Percentiles rank a stretch among this genome's conserved stretches.
phyloP scores from a whole-genome alignment of 2,113 vertebrate genomes.

The Carassius gibelio region DNA sequence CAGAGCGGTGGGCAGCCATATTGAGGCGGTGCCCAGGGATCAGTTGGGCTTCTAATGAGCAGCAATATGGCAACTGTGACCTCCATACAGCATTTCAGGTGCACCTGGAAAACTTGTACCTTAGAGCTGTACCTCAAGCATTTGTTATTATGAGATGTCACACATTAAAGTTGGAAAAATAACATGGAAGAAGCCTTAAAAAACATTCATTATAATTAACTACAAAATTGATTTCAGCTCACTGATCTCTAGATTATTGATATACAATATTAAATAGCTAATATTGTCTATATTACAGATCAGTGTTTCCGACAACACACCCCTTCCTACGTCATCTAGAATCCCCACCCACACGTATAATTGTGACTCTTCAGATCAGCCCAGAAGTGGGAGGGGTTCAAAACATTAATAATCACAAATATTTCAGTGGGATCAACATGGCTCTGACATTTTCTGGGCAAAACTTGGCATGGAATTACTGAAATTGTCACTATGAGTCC shows the following conservation, averaged over 20 bases:
- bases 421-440: neutral
- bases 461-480: constrained; percentile 30
- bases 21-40: no score
- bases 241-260: neutral
- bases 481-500: neutral
- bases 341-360: neutral
- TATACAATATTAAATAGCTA: neutral
- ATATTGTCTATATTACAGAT: neutral
- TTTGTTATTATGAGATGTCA: neutral
- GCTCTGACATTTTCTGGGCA: constrained; percentile 20
- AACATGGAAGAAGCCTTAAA: neutral
- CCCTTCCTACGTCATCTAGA: neutral
- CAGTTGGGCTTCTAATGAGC: neutral
- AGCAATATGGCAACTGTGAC: neutral
- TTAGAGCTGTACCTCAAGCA: neutral
- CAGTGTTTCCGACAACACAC: no score
- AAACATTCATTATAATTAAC: neutral
- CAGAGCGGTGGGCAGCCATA: no score
- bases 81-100: neutral
- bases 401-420: constrained; percentile 4
- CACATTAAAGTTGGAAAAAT: neutral
- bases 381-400: neutral
- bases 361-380: neutral
- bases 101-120: neutral
- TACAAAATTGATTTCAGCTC: neutral